Base-by-base conservation (phyloP, 2,888 invertebrate species). In the Vandiemenella viatica region DNA sequence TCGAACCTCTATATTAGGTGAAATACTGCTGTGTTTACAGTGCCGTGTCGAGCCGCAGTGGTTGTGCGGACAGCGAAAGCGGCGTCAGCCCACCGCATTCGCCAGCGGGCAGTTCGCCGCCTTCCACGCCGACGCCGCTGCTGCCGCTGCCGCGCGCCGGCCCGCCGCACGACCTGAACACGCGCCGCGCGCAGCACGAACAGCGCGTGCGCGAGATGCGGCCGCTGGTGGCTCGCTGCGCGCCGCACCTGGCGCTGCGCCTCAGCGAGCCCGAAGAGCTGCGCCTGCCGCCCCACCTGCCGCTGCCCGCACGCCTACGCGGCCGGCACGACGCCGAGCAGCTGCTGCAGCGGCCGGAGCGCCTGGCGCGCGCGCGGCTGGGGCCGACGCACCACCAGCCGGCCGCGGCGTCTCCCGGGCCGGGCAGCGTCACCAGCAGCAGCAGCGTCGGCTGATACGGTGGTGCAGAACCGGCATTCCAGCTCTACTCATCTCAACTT, bases 171-270 rank as follows among this genome's bases (percentile, higher is more conserved):
- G 54, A 48, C 19, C 47, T 52, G 17, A 48, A 53, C 37, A 45
- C 40, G 15, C 46, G 50, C 16, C 48, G 53, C 15, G 51, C 44
- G 4, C 45, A 46, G 8, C 53, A 53, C 26, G 51, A 49, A 26
- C 53, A 47, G 4, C 47, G 45, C 7, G 51, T 47, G 32, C 44
- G 37, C 5, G 58, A 76, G 74, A 73, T 75, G 70, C 58, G 62
- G n/a, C 60, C 65, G 16, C 68, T 72, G 15, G 74, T 77, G 2
- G 66, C 65, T 4, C 64, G 68, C 41, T 73, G 77, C 0, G 76
- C 77, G 0, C 77, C 79, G 0, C 75, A 75, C 61, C 62, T 77
- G 41, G 74, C 76, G 0, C 60, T 78, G 50, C 67, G 67, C 50
- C 66, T 73, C 23, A 63, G 65, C 50, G 70, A 72, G 8, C 68